phyloP scores from a whole-genome alignment of 2,888 invertebrate species.

The Cephus rjabovi region DNA sequence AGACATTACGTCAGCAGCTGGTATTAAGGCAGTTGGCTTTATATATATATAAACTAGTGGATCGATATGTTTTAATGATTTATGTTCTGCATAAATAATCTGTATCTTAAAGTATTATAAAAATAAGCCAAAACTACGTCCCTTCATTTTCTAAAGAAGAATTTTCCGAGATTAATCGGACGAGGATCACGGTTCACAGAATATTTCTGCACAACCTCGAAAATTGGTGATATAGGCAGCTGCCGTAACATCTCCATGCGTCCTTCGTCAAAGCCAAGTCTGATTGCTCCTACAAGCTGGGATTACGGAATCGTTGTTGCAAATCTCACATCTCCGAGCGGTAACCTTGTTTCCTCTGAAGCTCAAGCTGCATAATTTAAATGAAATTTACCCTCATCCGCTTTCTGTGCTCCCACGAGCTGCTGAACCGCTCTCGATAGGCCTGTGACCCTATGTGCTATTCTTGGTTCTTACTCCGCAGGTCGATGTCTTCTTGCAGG shows the following conservation, averaged over 20 bases:
- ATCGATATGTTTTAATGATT: background rate
- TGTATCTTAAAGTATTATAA: background rate
- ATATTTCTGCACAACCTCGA: background rate
- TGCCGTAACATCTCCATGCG: slow-evolving; percentile 24
- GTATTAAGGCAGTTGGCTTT: background rate
- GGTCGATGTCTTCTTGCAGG: background rate
- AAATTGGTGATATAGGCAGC: background rate
- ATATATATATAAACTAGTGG: no score
- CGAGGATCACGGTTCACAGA: background rate
- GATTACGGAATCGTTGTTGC: slow-evolving; percentile 38
- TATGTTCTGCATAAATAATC: background rate
- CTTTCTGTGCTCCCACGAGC: background rate
- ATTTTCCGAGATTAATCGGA: background rate
- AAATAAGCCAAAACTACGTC: background rate
- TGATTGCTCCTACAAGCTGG: slow-evolving; percentile 47
- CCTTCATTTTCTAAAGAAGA: background rate
- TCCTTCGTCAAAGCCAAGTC: slow-evolving; percentile 40
- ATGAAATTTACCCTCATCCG: background rate
- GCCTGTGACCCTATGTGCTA: background rate
- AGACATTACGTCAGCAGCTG: background rate
- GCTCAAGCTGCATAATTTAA: background rate
- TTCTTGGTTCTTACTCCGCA: background rate
- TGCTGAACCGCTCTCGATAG: background rate
- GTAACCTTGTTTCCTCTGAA: background rate
- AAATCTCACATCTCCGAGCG: background rate